Evolutionary conservation across 37 sponge, comb jelly and placozoan genomes (phyloP).

Genomic region (Petrosia ficiformis): DNA sequence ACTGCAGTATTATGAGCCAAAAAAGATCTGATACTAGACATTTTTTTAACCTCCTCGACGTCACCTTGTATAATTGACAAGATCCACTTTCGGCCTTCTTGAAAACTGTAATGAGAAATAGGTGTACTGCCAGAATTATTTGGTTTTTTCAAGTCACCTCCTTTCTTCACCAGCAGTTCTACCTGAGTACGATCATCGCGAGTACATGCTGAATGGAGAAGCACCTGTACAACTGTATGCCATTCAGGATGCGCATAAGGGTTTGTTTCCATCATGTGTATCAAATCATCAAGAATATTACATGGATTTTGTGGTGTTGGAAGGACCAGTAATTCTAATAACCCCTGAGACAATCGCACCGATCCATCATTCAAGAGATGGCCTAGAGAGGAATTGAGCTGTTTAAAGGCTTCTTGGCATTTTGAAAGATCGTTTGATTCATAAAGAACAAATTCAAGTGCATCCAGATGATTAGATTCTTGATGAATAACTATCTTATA

Average conservation of each 20-base stretch:
- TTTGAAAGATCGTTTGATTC: not conserved
- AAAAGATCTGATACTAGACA: not conserved
- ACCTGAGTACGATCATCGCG: not conserved
- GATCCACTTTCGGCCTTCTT: not conserved
- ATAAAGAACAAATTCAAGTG: constrained; percentile 2
- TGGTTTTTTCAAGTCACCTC: not conserved
- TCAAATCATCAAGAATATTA: not conserved
- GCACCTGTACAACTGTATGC: not conserved
- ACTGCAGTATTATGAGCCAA: not conserved
- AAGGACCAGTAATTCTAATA: not conserved
- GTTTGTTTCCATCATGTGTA: constrained; percentile 8
- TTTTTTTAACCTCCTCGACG: not conserved
- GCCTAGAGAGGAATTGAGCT: not conserved
- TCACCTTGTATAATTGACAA: not conserved
- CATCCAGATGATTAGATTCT: not conserved
- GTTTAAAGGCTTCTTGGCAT: constrained; percentile 7
- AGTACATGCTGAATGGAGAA: not conserved
- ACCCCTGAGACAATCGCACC: not conserved
- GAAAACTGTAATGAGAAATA: too few species aligned
- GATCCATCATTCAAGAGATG: constrained; percentile 8
- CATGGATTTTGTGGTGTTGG: not conserved
- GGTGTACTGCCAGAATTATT: not conserved
- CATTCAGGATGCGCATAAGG: constrained; percentile 10
- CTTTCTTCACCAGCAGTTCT: not conserved
- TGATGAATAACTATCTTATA: constrained; percentile 16